Conservation (phyloP, 1,140 invertebrate genomes). For the Drosophila lacteicornis region DNA sequence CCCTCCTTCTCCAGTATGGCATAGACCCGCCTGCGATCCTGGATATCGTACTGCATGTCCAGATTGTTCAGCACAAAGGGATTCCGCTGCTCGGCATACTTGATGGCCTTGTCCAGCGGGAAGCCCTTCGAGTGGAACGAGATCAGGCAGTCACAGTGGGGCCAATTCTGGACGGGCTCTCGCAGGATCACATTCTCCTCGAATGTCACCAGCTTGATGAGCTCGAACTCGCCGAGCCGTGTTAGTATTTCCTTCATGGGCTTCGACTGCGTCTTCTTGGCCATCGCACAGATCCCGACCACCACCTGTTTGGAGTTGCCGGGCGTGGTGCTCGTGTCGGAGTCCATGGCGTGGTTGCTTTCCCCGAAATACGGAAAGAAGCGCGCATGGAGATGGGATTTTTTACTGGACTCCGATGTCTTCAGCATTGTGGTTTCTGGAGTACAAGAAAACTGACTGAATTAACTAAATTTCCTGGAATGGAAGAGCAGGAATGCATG, state of each 20-base stretch:
- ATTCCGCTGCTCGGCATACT: constrained; percentile 96
- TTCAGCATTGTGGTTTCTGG: not conserved
- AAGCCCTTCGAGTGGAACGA: constrained; percentile 99
- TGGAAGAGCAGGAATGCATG: too few relatives aligned
- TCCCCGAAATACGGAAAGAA: constrained; percentile 81
- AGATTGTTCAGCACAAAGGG: constrained; percentile 99
- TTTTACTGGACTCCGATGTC: not conserved
- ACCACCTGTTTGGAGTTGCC: constrained; percentile 89
- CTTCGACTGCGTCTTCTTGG: constrained; percentile 99
- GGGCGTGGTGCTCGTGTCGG: constrained; percentile 85
- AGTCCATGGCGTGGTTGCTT: constrained; percentile 87
- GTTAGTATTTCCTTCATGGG: constrained; percentile 99
- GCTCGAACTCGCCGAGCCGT: constrained; percentile 97
- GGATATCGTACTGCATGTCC: constrained; percentile 98
- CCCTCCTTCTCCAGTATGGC: constrained; percentile 96
- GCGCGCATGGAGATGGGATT: not conserved
- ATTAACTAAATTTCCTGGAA: not conserved
- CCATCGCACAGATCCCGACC: constrained; percentile 99
- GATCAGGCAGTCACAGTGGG: constrained; percentile 98
- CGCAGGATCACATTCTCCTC: constrained; percentile 97
- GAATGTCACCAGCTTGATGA: constrained; percentile 96
- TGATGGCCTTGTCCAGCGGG: constrained; percentile 98
- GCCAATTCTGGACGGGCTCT: constrained; percentile 99
- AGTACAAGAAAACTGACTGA: too few relatives aligned
- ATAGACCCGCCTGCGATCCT: constrained; percentile 97